Evolutionary conservation across 2,888 invertebrate species (phyloP), one percentile per base, ranked within the genome.

Genomic region (Pedicia rivosa): DNA sequence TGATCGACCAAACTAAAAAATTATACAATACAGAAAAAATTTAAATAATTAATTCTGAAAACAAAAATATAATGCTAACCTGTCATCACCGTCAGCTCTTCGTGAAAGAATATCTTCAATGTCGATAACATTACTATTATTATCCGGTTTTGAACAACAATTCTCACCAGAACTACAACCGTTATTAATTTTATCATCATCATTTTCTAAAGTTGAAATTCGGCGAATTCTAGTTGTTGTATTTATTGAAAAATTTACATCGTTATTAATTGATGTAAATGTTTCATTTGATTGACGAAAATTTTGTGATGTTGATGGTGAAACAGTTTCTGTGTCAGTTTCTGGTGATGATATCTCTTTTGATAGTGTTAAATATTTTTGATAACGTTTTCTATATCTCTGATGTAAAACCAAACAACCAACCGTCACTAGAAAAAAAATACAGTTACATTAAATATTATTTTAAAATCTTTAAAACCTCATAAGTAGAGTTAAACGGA

Each of bases 381-480:
- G 70, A 47, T 73, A 73, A 42, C 78, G 73, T 26, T 75, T 69
- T 33, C 76, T 72, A 54, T 80, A 81, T 24, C 91, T 68, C 51
- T 87, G 80, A 59, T 87, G 84, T 38, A 90, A 59, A 20, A 88
- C 76, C 40, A 91, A 64, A 50, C 83, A 82, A 2, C 82, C 80
- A 4, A 81, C 70, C 1, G 86, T 82, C 33, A 87, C 82, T 75
- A 58, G 5, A 54, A 34, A 14, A 30, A 8, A 12, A 27, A 27
- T 27, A 27, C 7, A n/a, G n/a, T n/a, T n/a, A n/a, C n/a, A n/a
- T n/a, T n/a, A n/a, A n/a, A n/a, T n/a, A n/a, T n/a, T n/a, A n/a
- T n/a, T n/a, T n/a, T n/a, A n/a, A n/a, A n/a, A n/a, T n/a, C n/a
- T n/a, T n/a, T n/a, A n/a, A n/a, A n/a, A n/a, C n/a, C n/a, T n/a